Evolutionary conservation across 2,888 invertebrate species (phyloP).

Genomic region (Lepidocyrtinus sp.): DNA sequence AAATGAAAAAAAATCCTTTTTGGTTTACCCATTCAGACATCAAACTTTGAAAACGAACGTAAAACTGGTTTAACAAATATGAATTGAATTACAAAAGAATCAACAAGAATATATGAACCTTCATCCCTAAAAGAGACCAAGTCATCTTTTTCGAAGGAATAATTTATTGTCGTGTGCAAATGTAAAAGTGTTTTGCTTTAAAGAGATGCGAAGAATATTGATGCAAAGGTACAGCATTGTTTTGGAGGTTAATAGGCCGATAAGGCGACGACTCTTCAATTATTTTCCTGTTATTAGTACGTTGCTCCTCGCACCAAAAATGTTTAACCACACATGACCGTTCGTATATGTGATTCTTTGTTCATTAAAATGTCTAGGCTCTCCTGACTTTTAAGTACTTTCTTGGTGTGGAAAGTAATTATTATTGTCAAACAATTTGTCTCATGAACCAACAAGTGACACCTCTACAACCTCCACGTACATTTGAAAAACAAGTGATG

Average conservation of each 20-base stretch:
- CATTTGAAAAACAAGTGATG: neutral
- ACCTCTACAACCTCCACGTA: neutral
- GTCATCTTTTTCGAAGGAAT: neutral
- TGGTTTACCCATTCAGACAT: neutral
- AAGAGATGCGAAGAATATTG: conserved; percentile 1
- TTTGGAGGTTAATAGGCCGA: conserved; percentile 69
- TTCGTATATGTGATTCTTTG: neutral
- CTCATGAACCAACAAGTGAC: conserved; percentile 20
- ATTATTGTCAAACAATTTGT: conserved; percentile 42
- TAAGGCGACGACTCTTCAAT: conserved; percentile 36
- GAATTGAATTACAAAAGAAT: neutral
- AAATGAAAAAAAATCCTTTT: neutral
- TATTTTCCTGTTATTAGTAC: conserved; percentile 2
- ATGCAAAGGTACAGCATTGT: conserved; percentile 22
- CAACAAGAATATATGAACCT: neutral
- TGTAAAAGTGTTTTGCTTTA: conserved; percentile 10
- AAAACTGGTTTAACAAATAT: conserved; percentile 7
- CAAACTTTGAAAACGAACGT: neutral
- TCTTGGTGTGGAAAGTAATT: conserved; percentile 13
- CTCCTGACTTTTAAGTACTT: too few species aligned
- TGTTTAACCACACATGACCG: neutral
- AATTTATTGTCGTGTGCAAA: conserved; percentile 16
- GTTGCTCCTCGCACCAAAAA: neutral
- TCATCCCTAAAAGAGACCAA: neutral
- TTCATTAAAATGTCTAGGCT: too few species aligned